Evolutionary conservation across 2,888 invertebrate genomes (phyloP).

Genomic region (Dynastes hyllus): DNA sequence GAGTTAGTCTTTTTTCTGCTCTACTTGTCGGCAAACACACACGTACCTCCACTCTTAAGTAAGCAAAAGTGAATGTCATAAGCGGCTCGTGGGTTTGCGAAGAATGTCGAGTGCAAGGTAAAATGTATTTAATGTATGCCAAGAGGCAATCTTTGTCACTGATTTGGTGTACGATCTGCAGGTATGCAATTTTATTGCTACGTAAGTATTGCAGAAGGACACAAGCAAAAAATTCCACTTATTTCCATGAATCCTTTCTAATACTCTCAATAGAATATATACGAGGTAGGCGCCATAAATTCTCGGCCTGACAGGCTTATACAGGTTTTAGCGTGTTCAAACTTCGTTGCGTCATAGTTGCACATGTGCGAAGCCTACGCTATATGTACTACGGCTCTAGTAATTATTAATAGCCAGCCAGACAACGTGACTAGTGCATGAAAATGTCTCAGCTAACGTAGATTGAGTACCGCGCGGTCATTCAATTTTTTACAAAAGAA

Average conservation of each 20-base stretch:
- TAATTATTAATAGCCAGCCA: too few species aligned
- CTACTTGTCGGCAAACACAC: conserved; percentile 41
- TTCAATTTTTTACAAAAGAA: too few species aligned
- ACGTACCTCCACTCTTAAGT: conserved; percentile 6
- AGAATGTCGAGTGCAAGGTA: conserved; percentile 53
- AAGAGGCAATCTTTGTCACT: conserved; percentile 51
- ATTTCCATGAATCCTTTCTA: conserved; percentile 54
- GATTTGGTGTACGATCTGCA: conserved; percentile 51
- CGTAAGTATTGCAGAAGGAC: conserved; percentile 51
- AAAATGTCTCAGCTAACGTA: too few species aligned
- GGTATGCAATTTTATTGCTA: conserved; percentile 48
- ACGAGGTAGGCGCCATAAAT: too few species aligned
- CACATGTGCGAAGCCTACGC: too few species aligned
- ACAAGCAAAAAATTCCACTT: conserved; percentile 53
- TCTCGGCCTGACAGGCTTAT: too few species aligned
- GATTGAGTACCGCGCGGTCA: too few species aligned
- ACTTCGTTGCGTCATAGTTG: too few species aligned
- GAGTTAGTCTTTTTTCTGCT: conserved; percentile 49
- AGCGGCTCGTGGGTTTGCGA: conserved; percentile 44
- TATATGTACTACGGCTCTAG: too few species aligned
- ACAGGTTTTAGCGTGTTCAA: too few species aligned
- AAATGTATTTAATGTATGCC: conserved; percentile 49
- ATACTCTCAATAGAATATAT: conserved; percentile 50
- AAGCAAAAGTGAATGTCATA: conserved; percentile 52
- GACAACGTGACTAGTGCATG: too few species aligned